Base-by-base conservation (phyloP, 2,797 vertebrate species). In the Parambassis ranga region DNA sequence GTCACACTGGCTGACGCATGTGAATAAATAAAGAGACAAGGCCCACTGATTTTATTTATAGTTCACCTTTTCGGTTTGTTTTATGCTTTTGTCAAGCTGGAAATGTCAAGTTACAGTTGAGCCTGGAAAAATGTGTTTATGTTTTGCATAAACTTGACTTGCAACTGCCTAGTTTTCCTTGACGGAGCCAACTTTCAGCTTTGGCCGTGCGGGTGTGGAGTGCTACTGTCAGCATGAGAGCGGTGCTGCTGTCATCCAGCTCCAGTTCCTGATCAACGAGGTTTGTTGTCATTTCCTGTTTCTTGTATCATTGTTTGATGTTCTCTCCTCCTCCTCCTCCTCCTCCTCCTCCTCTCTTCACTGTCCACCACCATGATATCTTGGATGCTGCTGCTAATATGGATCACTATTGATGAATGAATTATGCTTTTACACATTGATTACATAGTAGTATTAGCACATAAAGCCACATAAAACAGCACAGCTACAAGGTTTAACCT, bases 181-280 rank as follows among this genome's bases (percentile, higher is more conserved):
- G 92, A 96, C 84, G 44, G 38, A 80, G 62, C 28, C 52, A 38
- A 83, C 84, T 67, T 58, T 64, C 39, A 99, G 98, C 58, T 98
- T 99, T 49, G 98, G 98, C 67, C 93, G 94, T 26, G 95, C 96
- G 3, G 98, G 97, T 51, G 97, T 99, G 77, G 98, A 99, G 79
- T 98, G 96, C 82, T 96, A 95, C 82, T 99, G 98, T 89, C 98
- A 99, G 55, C 98, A 99, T 59, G 96, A 99, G 85, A 96, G 95
- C 50, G 95, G 92, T 13, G 94, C 96, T 20, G 95, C 96, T 26
- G 94, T 99, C 82, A 98, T 99, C 87, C 96, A 98, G 86, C 95
- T 99, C 79, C 95, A 98, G 93, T 99, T 99, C 92, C 94, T 99
- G 90, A 94, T 98, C 82, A 99, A 99, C 57, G 98, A 99, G 96